Base-by-base conservation (phyloP, 2,888 invertebrate species). In the Dione vanillae region DNA sequence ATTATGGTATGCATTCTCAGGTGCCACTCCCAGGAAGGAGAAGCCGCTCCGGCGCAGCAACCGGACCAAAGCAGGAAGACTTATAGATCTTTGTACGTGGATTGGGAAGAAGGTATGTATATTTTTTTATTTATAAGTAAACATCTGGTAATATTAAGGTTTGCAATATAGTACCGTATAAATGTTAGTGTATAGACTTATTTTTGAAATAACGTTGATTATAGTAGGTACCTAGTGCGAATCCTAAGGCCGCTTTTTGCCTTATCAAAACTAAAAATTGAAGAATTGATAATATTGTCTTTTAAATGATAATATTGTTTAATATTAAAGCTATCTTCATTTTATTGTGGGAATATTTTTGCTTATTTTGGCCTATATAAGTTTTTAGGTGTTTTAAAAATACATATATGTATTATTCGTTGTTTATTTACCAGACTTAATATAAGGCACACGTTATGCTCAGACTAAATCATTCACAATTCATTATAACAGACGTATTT, bases 1-100 rank as follows among this genome's bases (percentile, higher is more conserved):
- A 51, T 47, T 71, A 19, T 70, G 66, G 67, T 51, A 14, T 69
- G 45, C 59, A 78, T 86, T 91, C 49, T 83, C 91, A 92, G 92
- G 87, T 77, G 88, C 84, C 16, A 88, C 89, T 3, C 88, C 89
- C 16, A 80, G 88, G 41, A 88, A 83, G 74, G 92, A 91, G 41
- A 86, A 81, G 71, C 82, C 70, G 54, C 72, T 79, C 61, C 83
- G 91, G 6, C 84, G 89, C 14, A 83, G 78, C 45, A 79, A 75
- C 65, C 89, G 86, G 67, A 74, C 87, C 1, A 89, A 84, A 69
- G 78, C 87, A 71, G 90, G 90, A 88, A 85, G 78, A 68, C 79
- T 93, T 49, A 80, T 90, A 73, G 92, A 92, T 71, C 78, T 93
- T 14, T 92, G 91, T 74, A 78, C 90, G 12, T 92, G 92, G 93